phyloP scores from a whole-genome alignment of 2,888 invertebrate species.

The Conops quadrifasciatus region DNA sequence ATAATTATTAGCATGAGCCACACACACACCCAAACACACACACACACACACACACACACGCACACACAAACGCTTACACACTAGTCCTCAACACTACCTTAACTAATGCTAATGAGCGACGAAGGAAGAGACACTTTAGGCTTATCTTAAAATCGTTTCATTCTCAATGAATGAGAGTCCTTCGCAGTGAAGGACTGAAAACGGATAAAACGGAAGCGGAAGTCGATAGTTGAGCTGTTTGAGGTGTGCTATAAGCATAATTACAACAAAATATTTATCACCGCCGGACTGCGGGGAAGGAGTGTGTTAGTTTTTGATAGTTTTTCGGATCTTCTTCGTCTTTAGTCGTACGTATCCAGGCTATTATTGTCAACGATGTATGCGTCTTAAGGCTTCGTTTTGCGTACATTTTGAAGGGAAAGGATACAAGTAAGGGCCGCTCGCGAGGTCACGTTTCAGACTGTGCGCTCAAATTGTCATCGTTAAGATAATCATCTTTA shows the following conservation, averaged over 20 bases:
- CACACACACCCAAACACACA: conserved; percentile 4
- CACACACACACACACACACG: background rate
- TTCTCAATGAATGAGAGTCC: conserved; percentile 32
- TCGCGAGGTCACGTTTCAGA: conserved; percentile 23
- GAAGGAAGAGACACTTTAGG: conserved; percentile 56
- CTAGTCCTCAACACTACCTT: background rate
- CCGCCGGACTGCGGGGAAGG: background rate
- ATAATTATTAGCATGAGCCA: conserved; percentile 52
- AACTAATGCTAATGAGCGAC: conserved; percentile 55
- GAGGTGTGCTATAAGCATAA: background rate
- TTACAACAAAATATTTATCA: conserved; percentile 12
- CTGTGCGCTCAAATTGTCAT: conserved; percentile 51
- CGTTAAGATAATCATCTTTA: conserved; percentile 59
- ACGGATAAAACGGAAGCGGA: conserved; percentile 13
- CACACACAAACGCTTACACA: background rate
- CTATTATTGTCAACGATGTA: background rate
- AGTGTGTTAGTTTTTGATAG: conserved; percentile 16
- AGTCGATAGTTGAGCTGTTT: background rate
- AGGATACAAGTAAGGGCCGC: background rate
- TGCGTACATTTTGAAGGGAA: too few species aligned
- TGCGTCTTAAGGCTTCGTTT: conserved; percentile 5
- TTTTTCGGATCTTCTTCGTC: background rate
- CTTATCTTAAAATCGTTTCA: conserved; percentile 50
- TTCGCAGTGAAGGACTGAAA: background rate
- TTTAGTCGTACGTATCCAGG: background rate